Base-by-base conservation (phyloP, 2,888 invertebrate genomes). In the Euplagia quadripunctaria region DNA sequence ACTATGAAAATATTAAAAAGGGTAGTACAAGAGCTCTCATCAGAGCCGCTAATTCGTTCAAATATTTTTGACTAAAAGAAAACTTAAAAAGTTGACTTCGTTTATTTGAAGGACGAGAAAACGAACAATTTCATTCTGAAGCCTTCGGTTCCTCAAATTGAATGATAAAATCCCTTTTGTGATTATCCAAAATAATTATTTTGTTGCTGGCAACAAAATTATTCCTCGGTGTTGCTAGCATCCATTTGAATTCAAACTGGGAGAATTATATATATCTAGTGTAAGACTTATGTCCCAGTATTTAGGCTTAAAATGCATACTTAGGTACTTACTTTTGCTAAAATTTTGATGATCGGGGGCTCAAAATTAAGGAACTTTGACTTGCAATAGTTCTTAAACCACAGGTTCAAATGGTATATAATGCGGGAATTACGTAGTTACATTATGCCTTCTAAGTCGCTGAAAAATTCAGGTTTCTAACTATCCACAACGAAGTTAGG, bases 61-160 rank as follows among this genome's bases (percentile, higher is more conserved):
- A 58, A 55, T 55, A 11, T 4, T 11, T 20, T 58, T 12, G 11
- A 20, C n/a, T n/a, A 9, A n/a, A 55, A n/a, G 2, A 55, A 55
- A n/a, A n/a, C 4, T 6, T 17, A 52, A 5, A 52, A 52, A 17
- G 1, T 58, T 58, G 11, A 8, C 12, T 31, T 31, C 31, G 9
- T 20, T 31, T 14, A 20, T 20, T 58, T 58, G 20, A 58, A 58
- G 20, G 20, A 11, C 5, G 43, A 8, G 4, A 58, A 58, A 20
- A 58, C 0, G 8, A 20, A 20, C 9, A 20, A 11, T 12, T 20
- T n/a, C 9, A 55, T 9, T 17, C n/a, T 16, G 0, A 9, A 52
- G 8, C 3, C n/a, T 8, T 0, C n/a, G 0, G 17, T 17, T 1
- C 16, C 16, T 12, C 5, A 7, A 0, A n/a, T n/a, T 58, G 17